Base-by-base conservation (phyloP, 1,140 invertebrate genomes). In the Odontomachus brunneus region DNA sequence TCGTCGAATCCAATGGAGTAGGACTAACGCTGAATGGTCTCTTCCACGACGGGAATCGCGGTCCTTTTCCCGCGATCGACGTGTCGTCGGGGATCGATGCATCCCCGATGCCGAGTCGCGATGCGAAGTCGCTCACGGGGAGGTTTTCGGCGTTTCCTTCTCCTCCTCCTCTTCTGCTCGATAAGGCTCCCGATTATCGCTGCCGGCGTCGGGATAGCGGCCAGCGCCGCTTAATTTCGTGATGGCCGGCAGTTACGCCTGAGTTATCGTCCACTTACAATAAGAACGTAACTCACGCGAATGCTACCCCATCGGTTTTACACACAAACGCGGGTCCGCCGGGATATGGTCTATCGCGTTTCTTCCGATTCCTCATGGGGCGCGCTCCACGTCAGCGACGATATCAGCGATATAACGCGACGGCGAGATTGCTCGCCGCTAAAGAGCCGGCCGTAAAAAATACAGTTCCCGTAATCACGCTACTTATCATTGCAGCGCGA, bases 171-270 rank as follows among this genome's bases (percentile, higher is more conserved):
- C 11, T 5, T 5, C 29, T 5, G 62, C 74, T 53, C 29, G 63
- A 83, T 76, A 83, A 57, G 12, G 2, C 29, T 24, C 14, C 14
- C 19, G 63, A 76, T 76, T 44, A 12, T 9, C 38, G 12, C 29
- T 5, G 26, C 14, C 22, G 17, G 22, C 24, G 17, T 38, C 44
- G 14, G 1, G 12, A 19, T 3, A 14, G 33, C 33, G 51, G 24
- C 49, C 9, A 17, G 51, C 51, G 22, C 81, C 38, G 33, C 38
- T 55, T 59, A 76, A 75, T 83, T 67, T 33, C 72, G 62, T 76
- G 81, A 83, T 83, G 55, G 12, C 60, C 74, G 38, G 51, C 62
- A 66, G 48, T 83, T 74, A 82, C 80, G 49, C 24, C 38, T 57
- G 59, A 82, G 44, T 65, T 75, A 82, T 65, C 59, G 60, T 44